phyloP scores from a whole-genome alignment of 2,888 invertebrate species.

The Andrena fulva region DNA sequence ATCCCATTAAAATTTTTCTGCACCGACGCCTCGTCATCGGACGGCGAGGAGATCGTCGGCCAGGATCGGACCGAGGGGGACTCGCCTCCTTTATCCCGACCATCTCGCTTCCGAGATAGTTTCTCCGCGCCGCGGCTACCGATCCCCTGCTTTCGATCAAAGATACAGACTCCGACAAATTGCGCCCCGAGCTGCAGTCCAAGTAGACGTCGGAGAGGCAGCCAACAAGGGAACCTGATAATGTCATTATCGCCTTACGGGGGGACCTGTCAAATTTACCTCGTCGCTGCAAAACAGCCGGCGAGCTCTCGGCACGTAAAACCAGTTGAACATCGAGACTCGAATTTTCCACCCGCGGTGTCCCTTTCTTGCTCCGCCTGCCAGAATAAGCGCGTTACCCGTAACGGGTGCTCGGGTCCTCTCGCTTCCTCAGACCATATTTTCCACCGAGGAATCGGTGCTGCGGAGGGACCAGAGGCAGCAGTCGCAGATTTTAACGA shows the following conservation, averaged over 20 bases:
- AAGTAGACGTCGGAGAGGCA: neutral
- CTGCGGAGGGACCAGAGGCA: neutral
- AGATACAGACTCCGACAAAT: slow-evolving; percentile 56
- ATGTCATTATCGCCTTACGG: slow-evolving; percentile 47
- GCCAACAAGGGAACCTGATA: slow-evolving; percentile 26
- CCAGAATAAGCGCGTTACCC: slow-evolving; percentile 5
- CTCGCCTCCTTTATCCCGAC: slow-evolving; percentile 45
- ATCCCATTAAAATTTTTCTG: slow-evolving; percentile 55
- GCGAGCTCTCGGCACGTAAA: neutral
- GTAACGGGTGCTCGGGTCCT: neutral
- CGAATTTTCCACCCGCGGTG: slow-evolving; percentile 3
- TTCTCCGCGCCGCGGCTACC: slow-evolving; percentile 49
- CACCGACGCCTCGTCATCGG: slow-evolving; percentile 51
- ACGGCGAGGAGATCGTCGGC: slow-evolving; percentile 4
- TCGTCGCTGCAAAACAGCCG: slow-evolving; percentile 11
- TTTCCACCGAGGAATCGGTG: slow-evolving; percentile 14
- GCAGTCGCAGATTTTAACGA: slow-evolving; percentile 51
- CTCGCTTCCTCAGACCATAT: neutral
- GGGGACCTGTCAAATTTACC: slow-evolving; percentile 19
- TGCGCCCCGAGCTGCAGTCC: neutral
- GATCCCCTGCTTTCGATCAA: slow-evolving; percentile 43
- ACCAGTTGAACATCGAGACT: neutral
- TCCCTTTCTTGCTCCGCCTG: neutral
- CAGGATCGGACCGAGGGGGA: neutral
- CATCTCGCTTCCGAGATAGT: slow-evolving; percentile 48